Conservation (phyloP, 2,797 vertebrate species). For the Garrulus glandarius region DNA sequence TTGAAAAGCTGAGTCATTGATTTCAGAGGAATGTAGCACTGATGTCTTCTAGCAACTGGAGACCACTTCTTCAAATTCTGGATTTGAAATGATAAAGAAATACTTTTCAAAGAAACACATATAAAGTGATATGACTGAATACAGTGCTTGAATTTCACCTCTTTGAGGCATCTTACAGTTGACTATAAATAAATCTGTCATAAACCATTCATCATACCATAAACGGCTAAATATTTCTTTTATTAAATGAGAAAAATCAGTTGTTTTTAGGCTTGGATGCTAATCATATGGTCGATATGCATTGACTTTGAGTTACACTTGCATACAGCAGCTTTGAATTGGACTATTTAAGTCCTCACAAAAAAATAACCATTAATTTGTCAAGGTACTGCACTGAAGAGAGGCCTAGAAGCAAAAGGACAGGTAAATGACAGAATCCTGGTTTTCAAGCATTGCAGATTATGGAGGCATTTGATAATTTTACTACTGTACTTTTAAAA, state of each 20-base stretch:
- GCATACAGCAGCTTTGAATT: not conserved
- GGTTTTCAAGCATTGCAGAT: not conserved
- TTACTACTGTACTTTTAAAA: not conserved
- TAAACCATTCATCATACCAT: not conserved
- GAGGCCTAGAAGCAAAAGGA: not conserved
- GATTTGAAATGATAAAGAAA: not conserved
- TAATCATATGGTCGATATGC: not conserved
- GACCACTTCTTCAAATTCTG: not conserved
- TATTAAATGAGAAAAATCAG: not conserved
- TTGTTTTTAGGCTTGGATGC: not conserved
- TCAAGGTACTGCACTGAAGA: not conserved
- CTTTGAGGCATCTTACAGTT: not conserved
- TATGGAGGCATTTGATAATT: not conserved
- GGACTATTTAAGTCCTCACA: not conserved
- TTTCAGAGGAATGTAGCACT: not conserved
- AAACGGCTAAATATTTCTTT: not conserved
- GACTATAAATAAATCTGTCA: not conserved
- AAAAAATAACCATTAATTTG: not conserved
- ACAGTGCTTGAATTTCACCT: not conserved
- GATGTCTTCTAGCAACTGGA: not conserved
- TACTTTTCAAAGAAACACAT: not conserved
- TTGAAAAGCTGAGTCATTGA: not conserved
- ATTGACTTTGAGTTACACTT: not conserved
- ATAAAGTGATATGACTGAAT: not conserved
- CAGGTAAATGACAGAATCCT: not conserved